Evolutionary conservation across 2,113 vertebrate genomes (phyloP).

Genomic region (Nerophis ophidion): DNA sequence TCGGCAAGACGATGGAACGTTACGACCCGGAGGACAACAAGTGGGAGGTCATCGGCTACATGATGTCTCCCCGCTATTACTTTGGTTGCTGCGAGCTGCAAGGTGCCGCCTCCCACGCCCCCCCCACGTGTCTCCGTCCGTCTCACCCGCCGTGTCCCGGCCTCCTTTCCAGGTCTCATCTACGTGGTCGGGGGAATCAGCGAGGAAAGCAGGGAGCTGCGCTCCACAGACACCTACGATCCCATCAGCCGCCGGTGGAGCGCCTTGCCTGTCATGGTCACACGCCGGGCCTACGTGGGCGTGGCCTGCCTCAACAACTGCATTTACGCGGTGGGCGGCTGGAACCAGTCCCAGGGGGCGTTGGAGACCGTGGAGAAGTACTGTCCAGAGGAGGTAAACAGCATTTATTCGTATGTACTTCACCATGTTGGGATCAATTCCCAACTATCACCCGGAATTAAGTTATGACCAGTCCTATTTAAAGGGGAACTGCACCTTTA

Average conservation of each 20-base stretch:
- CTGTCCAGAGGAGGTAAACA: constrained; percentile 87
- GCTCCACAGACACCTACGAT: constrained; percentile 87
- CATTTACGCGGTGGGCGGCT: constrained; percentile 91
- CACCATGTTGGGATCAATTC: no score
- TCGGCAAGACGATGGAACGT: constrained; percentile 93
- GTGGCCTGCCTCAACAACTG: constrained; percentile 88
- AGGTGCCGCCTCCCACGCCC: constrained; percentile 63
- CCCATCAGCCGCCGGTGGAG: constrained; percentile 89
- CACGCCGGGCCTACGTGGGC: constrained; percentile 86
- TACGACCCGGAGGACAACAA: constrained; percentile 93
- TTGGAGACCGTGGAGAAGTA: constrained; percentile 92
- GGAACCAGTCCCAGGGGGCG: constrained; percentile 88
- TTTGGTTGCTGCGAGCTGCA: constrained; percentile 97
- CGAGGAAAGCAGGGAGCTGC: constrained; percentile 85
- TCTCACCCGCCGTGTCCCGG: background rate
- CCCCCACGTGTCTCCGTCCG: background rate
- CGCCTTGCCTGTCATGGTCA: constrained; percentile 84
- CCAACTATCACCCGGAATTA: no score
- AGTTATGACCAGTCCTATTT: no score
- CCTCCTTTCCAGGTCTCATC: constrained; percentile 77
- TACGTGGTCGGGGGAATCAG: constrained; percentile 93
- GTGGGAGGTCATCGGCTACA: constrained; percentile 90
- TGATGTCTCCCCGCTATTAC: constrained; percentile 88
- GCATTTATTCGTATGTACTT: no score
- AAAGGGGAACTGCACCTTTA: no score